phyloP scores from a whole-genome alignment of 1,140 invertebrate species.

The Lasioglossum albipes region DNA sequence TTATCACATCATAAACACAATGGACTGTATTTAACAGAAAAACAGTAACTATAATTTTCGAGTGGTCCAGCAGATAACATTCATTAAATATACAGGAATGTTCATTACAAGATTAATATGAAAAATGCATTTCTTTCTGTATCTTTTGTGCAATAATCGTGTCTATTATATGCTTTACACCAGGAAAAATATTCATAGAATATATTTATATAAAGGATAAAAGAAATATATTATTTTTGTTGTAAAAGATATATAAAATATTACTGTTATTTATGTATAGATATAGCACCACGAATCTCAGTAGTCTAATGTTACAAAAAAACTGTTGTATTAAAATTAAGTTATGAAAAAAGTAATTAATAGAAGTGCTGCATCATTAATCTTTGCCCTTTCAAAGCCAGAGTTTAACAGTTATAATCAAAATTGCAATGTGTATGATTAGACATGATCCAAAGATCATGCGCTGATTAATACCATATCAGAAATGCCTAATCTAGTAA shows the following conservation, averaged over 20 bases:
- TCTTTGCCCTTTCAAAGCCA: neutral
- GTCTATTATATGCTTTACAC: neutral
- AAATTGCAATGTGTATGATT: neutral
- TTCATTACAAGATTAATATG: conserved; percentile 10
- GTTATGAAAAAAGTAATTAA: neutral
- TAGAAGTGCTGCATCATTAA: neutral
- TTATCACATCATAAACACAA: neutral
- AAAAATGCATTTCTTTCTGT: conserved; percentile 21
- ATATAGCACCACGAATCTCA: no score
- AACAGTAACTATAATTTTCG: neutral
- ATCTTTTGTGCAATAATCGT: neutral
- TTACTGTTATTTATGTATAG: neutral
- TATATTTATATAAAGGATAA: neutral
- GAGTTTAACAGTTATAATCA: neutral
- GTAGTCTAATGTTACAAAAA: neutral
- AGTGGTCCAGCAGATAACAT: conserved; percentile 1
- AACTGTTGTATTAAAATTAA: neutral
- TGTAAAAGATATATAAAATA: conserved; percentile 20
- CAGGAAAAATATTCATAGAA: neutral
- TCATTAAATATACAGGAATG: neutral
- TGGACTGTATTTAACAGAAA: neutral
- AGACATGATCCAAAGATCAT: neutral
- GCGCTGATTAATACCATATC: neutral
- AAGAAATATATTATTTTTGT: conserved; percentile 5
- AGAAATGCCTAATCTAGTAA: neutral